Base-by-base conservation (phyloP, 2,797 vertebrate genomes). In the Echiichthys vipera region DNA sequence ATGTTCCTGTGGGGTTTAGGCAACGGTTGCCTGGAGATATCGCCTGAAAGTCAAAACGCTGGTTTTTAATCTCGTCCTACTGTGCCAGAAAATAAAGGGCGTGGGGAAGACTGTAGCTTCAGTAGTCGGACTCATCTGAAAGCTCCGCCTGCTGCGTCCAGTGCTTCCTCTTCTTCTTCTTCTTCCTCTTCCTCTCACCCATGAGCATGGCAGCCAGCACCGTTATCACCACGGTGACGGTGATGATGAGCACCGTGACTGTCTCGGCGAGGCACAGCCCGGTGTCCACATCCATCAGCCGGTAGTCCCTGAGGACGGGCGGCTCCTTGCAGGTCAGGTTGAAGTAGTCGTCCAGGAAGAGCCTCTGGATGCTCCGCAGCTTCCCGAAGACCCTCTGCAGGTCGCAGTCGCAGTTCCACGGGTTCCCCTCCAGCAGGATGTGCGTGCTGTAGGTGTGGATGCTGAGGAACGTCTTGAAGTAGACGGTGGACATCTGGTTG, bases 401-500 rank as follows among this genome's bases (percentile, higher is more conserved):
- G 78, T 96, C 95, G 12, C 96, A 96, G 74, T 96, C 93, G 12
- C 96, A 96, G 62, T 87, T 83, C 95, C 95, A 96, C 0, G 92
- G 93, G 78, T 96, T 96, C 3, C 88, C 81, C 39, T 84, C 84
- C 65, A 96, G 89, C 76, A 95, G 88, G 50, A 96, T 91, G 64
- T 95, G 94, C 2, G 94, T 95, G 88, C 94, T 94, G 80, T 92
- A 91, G 5, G 94, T 91, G 70, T 94, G 93, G 58, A 96, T 89
- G 84, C 80, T 91, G 56, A 95, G 84, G 81, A 96, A 94, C 0
- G 94, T 92, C 84, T 95, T 95, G 87, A 95, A 96, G 72, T 84
- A 59, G 15, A 96, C 29, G 2, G 82, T 81, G 36, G 84, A 86
- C 55, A 96, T 67, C 3, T 64, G 76, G 83, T 96, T 96, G 68